Conservation (phyloP, 2,888 invertebrate genomes). For the Philereme vetulata region DNA sequence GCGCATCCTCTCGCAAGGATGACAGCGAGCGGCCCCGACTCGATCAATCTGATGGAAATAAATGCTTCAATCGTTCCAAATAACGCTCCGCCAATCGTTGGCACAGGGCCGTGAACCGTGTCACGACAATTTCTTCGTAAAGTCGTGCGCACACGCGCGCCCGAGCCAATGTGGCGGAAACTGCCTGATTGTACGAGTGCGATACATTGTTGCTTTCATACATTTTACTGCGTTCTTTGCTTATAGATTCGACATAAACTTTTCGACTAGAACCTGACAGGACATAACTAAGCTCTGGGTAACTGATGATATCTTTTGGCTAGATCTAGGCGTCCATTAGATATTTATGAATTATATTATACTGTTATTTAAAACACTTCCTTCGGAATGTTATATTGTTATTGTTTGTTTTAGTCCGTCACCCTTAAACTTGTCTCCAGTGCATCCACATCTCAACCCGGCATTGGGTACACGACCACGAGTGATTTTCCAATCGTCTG, state of each 20-base stretch:
- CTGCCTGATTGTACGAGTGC: too few species aligned
- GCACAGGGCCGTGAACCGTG: not conserved
- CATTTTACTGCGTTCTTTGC: too few species aligned
- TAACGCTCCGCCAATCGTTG: constrained; percentile 2
- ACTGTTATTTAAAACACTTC: too few species aligned
- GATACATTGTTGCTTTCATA: too few species aligned
- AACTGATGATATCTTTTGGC: too few species aligned
- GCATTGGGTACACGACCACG: constrained; percentile 29
- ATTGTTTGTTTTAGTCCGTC: not conserved
- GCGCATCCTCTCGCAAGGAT: constrained; percentile 1
- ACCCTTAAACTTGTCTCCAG: not conserved
- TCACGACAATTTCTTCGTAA: constrained; percentile 11
- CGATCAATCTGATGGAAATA: constrained; percentile 9
- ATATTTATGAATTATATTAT: too few species aligned
- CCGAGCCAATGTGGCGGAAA: not conserved
- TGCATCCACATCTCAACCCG: constrained; percentile 8
- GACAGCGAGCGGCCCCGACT: constrained; percentile 9
- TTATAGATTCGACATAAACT: too few species aligned
- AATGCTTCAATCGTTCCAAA: constrained; percentile 12
- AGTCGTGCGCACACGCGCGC: constrained; percentile 3
- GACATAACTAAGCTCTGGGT: too few species aligned
- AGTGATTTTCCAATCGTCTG: constrained; percentile 43
- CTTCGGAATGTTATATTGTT: too few species aligned
- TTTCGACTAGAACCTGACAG: too few species aligned
- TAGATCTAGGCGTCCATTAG: too few species aligned